Base-by-base conservation (phyloP, 2,888 invertebrate genomes). In the Rotaria macrura region DNA sequence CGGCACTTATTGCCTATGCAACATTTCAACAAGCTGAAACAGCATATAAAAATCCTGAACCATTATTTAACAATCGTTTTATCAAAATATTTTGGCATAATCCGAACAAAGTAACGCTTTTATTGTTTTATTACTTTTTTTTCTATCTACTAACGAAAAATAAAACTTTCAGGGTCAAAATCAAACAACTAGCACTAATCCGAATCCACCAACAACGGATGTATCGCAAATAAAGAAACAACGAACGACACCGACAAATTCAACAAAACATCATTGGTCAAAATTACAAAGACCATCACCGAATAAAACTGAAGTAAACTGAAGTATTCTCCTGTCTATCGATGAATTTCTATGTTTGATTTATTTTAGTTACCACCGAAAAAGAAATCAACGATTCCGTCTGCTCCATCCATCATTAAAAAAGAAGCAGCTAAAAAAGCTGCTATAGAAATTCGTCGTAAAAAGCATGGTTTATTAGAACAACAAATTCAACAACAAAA, bases 51-150 rank as follows among this genome's bases (percentile, higher is more conserved):
- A 96, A 96, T 89, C 96, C 96, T 0, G 97, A 97, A 90, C 97
- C 99, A 0, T 96, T 99, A 9, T 93, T 99, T 85, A 97, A 97
- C 91, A 99, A 99, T 91, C 93, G 99, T 83, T 99, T 99, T 90
- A 97, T 99, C 89, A 96, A 96, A 90, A 95, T 98, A 2, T 97
- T 97, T 92, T 98, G 97, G 97, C 96, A 97, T 90, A 94, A 94
- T 89, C 43, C 79, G 10, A 79, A 79, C n/a, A 79, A 79, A 79
- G 74, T 79, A 43, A 40, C 17, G 29, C 17, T 29, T 29, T 65
- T 65, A 9, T 4, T 29, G 14, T n/a, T 20, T 34, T 29, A 5
- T 2, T 7, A 29, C 6, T 12, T 12, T 47, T 47, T 4, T 47
- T 47, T 47, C 14, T 47, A 47, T 47, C 47, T n/a, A n/a, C n/a